Evolutionary conservation across 2,797 vertebrate species (phyloP).

Genomic region (Phylloscopus collybita): DNA sequence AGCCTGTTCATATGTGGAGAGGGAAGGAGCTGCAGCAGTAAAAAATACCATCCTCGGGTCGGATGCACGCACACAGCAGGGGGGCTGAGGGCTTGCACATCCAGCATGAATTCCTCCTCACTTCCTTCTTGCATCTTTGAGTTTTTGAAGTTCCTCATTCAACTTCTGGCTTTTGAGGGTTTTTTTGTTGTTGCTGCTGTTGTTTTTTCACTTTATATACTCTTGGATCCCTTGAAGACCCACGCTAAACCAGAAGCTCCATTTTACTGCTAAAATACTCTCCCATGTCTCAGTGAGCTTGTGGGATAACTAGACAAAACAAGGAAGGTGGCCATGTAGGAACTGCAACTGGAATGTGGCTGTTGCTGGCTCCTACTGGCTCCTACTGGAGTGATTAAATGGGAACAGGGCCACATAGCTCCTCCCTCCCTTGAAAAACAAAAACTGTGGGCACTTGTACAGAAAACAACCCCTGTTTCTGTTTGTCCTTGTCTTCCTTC

Average conservation of each 20-base stretch:
- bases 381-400: conserved; percentile 37
- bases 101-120: not conserved
- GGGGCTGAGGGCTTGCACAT: not conserved
- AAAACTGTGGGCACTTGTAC: conserved; percentile 39
- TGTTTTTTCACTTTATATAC: not conserved
- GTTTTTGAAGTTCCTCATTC: not conserved
- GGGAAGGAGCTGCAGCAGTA: not conserved
- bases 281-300: not conserved
- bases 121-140: not conserved
- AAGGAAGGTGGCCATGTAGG: not conserved
- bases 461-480: conserved; percentile 11
- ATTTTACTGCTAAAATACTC: not conserved
- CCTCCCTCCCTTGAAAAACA: conserved; percentile 55
- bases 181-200: not conserved
- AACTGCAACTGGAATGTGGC: conserved; percentile 27
- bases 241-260: not conserved
- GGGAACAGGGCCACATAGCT: conserved; percentile 47
- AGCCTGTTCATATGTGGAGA: not conserved
- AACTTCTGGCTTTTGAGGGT: not conserved
- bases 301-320: conserved; percentile 1
- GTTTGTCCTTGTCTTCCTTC: conserved; percentile 6
- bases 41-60: not conserved
- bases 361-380: conserved; percentile 42
- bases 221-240: not conserved
- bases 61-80: fast-evolving